phyloP scores from a whole-genome alignment of 2,797 vertebrate genomes.

The Myiotriccus ornatus region DNA sequence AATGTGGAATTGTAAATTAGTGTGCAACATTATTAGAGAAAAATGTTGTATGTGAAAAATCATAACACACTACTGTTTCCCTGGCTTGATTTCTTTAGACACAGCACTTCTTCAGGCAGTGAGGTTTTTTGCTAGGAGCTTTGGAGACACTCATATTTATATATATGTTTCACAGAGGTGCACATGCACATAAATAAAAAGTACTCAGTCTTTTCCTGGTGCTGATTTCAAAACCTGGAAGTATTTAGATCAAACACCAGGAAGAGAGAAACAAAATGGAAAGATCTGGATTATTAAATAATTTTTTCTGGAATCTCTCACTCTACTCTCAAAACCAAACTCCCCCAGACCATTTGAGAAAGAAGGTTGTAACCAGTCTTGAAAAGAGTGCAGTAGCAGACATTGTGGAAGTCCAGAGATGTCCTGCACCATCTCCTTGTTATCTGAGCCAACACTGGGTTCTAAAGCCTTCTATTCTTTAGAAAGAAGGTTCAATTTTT shows the following conservation, averaged over 20 bases:
- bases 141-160: fast-evolving
- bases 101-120: neutral
- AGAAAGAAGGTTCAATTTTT: neutral
- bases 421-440: neutral
- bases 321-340: neutral
- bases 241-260: neutral
- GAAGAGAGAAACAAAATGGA: neutral
- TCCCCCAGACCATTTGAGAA: neutral
- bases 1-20: neutral
- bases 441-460: neutral
- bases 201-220: neutral
- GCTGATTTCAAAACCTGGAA: neutral
- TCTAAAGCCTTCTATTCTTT: neutral
- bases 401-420: neutral
- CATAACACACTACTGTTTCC: neutral
- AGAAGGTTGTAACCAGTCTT: neutral
- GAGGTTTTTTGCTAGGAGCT: neutral
- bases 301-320: neutral
- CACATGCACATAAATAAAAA: neutral
- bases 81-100: neutral
- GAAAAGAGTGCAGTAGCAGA: neutral
- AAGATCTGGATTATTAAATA: neutral
- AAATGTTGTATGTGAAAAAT: neutral
- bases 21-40: neutral
- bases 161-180: neutral